Conservation (phyloP, 53 echinoderm and acorn worm species). For the Henricia sp. region DNA sequence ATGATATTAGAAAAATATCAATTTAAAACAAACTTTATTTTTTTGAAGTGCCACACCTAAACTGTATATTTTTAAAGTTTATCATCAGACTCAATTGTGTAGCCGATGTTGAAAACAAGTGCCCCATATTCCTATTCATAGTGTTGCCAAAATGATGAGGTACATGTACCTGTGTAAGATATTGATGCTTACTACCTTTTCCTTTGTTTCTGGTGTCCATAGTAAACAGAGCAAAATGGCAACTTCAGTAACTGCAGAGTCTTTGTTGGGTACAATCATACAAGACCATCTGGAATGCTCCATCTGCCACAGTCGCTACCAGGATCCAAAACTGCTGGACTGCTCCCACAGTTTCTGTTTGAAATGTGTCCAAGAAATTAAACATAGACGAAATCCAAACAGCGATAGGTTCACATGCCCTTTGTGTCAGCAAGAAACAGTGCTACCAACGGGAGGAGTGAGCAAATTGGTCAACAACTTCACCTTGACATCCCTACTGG, state of each 20-base stretch:
- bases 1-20: too few relatives aligned
- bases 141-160: too few relatives aligned
- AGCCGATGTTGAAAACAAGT: too few relatives aligned
- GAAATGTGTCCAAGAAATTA: constrained; percentile 16
- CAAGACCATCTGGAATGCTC: constrained; percentile 30
- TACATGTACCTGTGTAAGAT: background rate
- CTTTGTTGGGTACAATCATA: constrained; percentile 3
- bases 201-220: background rate
- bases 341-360: constrained; percentile 37
- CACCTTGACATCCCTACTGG: constrained; percentile 21
- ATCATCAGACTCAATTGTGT: too few relatives aligned
- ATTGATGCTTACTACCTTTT: too few relatives aligned
- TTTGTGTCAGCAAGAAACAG: constrained; percentile 26
- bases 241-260: background rate
- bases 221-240: constrained; percentile 24
- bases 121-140: too few relatives aligned
- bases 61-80: too few relatives aligned
- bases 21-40: too few relatives aligned
- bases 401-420: constrained; percentile 14
- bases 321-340: constrained; percentile 27
- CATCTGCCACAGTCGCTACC: constrained; percentile 30
- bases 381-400: background rate
- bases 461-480: constrained; percentile 13
- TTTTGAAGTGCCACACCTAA: too few relatives aligned
- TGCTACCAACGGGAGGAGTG: constrained; percentile 20